A percentile compares a stretch with the other conserved stretches of the same genome.
Conservation (phyloP, 2,797 vertebrate genomes). For the Danionella dracula region DNA sequence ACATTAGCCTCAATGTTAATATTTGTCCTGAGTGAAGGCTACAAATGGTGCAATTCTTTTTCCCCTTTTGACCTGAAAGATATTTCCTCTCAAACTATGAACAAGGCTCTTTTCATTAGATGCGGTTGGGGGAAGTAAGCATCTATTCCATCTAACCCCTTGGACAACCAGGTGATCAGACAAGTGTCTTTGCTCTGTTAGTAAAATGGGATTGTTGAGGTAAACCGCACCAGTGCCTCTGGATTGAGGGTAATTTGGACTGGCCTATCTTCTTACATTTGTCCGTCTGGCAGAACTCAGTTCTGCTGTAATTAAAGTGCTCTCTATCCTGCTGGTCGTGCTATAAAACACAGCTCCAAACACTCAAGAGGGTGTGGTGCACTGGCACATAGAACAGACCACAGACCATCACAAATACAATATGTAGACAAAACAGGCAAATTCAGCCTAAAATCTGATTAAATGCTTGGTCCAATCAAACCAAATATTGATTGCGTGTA, state of each 20-base stretch:
- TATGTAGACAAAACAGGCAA: neutral
- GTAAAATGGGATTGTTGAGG: constrained; percentile 63
- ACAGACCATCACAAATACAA: constrained; percentile 6
- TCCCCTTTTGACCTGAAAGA: constrained; percentile 35
- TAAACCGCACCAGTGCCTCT: constrained; percentile 51
- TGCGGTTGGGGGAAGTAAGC: neutral
- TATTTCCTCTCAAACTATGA: neutral
- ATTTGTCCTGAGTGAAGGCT: constrained; percentile 16
- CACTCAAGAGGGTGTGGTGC: constrained; percentile 14
- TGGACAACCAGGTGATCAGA: constrained; percentile 16
- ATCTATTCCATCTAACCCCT: constrained; percentile 7
- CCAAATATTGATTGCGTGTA: too few relatives aligned
- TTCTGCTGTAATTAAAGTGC: constrained; percentile 21
- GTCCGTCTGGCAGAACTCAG: constrained; percentile 37
- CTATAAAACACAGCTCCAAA: constrained; percentile 18
- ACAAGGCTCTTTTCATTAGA: constrained; percentile 6
- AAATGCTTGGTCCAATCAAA: too few relatives aligned
- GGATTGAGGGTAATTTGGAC: constrained; percentile 45
- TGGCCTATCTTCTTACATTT: constrained; percentile 36
- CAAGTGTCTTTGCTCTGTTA: constrained; percentile 51
- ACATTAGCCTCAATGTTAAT: constrained; percentile 58
- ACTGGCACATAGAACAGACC: constrained; percentile 10
- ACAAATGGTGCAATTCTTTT: constrained; percentile 59
- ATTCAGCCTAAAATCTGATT: neutral
- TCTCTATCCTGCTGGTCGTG: neutral